Conservation (phyloP, 2,797 vertebrate genomes). For the Eleutherodactylus coqui region DNA sequence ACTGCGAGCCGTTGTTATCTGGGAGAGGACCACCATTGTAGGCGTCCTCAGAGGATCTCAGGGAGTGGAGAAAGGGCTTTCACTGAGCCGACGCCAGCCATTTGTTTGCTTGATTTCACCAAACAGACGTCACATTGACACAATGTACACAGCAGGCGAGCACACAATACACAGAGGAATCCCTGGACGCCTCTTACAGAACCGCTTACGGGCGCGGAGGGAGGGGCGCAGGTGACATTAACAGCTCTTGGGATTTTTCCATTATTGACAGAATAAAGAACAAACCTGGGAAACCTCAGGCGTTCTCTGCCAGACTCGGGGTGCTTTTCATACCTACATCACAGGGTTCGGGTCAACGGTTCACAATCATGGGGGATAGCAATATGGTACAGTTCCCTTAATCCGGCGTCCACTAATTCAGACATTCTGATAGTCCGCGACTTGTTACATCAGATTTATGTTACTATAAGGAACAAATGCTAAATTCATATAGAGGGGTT, state of each 20-base stretch:
- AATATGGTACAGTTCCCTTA: neutral
- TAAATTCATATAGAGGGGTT: no score
- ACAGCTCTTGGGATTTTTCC: slow-evolving; percentile 16
- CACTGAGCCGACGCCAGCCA: slow-evolving; percentile 36
- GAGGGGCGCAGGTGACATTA: neutral
- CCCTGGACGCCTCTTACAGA: neutral
- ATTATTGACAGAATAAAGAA: slow-evolving; percentile 12
- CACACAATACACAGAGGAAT: slow-evolving; percentile 45
- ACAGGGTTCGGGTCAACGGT: neutral
- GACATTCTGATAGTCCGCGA: neutral
- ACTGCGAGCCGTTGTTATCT: neutral
- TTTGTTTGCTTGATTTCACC: slow-evolving; percentile 41
- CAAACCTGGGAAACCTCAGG: neutral
- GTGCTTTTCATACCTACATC: neutral
- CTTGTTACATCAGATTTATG: no score
- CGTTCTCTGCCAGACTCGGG: neutral
- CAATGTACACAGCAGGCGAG: slow-evolving; percentile 27
- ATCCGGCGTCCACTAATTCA: neutral
- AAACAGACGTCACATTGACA: slow-evolving; percentile 43
- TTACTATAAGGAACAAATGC: neutral
- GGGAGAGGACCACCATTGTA: neutral
- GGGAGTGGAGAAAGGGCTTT: neutral
- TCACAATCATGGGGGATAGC: neutral
- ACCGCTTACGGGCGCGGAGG: neutral
- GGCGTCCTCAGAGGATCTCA: slow-evolving; percentile 1